Base-by-base conservation (phyloP, 2,797 vertebrate species). In the Channallabes apus region DNA sequence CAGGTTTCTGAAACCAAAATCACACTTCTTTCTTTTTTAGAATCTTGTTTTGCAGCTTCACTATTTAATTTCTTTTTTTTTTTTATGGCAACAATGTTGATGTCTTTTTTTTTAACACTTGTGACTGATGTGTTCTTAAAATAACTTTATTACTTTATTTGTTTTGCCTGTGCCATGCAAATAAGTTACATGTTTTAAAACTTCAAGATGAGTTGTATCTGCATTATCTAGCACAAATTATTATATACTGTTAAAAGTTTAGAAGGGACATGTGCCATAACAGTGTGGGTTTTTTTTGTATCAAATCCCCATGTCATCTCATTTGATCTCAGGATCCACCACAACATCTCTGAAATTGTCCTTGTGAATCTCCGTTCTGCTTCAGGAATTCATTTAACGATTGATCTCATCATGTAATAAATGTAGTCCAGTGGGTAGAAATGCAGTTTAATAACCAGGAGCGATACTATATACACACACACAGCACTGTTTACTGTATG, bases 291-390 rank as follows among this genome's bases (percentile, higher is more conserved):
- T 35, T 61, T 6, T 78, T 22, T 24, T 24, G 5, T 77, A 24
- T 38, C 9, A 22, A 61, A 78, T 59, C 29, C 29, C 11, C 58
- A 75, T 59, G 71, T 83, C 84, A 85, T 83, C 58, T 72, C 62
- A 67, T 80, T 75, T 82, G 71, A 79, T 58, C 83, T 83, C 86
- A 86, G 61, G 84, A 89, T 87, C 85, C 89, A 87, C 62, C 38
- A 78, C 73, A 85, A 71, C 84, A 77, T 88, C 78, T 89, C 76
- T 80, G 51, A 71, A 89, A 89, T 87, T 77, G 84, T 88, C 88
- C 88, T 88, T 68, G 41, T 78, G 72, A 86, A 85, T 71, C 82
- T 54, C 18, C 68, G 76, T 88, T 90, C 67, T 87, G 85, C 85
- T 84, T 56, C 67, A 85, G 82, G 80, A 81, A 87, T 81, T 62